Evolutionary conservation across 2,888 invertebrate genomes (phyloP).

Genomic region (Tachina fera): DNA sequence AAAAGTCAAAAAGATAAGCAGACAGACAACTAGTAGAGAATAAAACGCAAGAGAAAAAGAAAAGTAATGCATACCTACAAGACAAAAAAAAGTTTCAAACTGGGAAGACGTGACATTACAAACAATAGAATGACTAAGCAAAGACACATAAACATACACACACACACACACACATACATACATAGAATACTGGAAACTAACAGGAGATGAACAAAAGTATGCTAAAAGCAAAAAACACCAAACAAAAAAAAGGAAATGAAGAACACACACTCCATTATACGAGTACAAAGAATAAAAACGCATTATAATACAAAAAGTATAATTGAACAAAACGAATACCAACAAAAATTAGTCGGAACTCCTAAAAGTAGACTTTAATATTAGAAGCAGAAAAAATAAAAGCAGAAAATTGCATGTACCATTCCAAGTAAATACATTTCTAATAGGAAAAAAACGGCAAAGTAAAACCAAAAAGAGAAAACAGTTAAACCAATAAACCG

Average conservation of each 20-base stretch:
- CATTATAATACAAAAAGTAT: slow-evolving; percentile 44
- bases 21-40: slow-evolving; percentile 63
- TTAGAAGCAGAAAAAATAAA: slow-evolving; percentile 6
- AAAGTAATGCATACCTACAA: slow-evolving; percentile 20
- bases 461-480: not conserved
- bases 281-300: slow-evolving; percentile 1
- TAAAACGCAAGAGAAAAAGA: slow-evolving; percentile 14
- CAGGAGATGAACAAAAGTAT: slow-evolving; percentile 27
- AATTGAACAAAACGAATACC: slow-evolving; percentile 39
- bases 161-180: no score
- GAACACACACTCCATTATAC: not conserved
- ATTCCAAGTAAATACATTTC: slow-evolving; percentile 9
- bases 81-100: slow-evolving; percentile 23
- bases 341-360: slow-evolving; percentile 61
- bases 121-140: slow-evolving; percentile 40
- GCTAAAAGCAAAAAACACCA: slow-evolving; percentile 24
- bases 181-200: not conserved
- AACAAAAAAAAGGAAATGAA: slow-evolving; percentile 15
- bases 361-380: slow-evolving; percentile 66
- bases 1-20: slow-evolving; percentile 67
- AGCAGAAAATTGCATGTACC: slow-evolving; percentile 17
- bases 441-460: not conserved
- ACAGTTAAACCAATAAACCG: slow-evolving; percentile 64
- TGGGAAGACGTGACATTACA: slow-evolving; percentile 54
- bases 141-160: not conserved